phyloP scores from a whole-genome alignment of 1,140 invertebrate genomes.

The Pinna nobilis region DNA sequence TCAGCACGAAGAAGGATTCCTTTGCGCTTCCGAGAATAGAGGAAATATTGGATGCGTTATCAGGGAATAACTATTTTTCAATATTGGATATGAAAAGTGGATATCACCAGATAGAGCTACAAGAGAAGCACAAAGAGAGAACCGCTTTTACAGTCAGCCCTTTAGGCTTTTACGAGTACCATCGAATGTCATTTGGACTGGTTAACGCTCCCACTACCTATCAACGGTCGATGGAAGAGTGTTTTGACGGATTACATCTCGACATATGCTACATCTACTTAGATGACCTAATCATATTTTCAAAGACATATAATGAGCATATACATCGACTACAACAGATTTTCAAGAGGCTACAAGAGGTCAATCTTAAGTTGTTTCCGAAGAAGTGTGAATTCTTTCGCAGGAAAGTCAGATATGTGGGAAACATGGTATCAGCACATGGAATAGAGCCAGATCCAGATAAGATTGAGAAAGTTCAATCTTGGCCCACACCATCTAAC shows the following conservation, averaged over 20 bases:
- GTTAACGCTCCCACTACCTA: slow-evolving; percentile 48
- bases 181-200: slow-evolving; percentile 45
- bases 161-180: slow-evolving; percentile 38
- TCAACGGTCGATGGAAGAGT: slow-evolving; percentile 51
- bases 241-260: slow-evolving; percentile 36
- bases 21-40: slow-evolving; percentile 3
- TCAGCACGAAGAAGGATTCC: background rate
- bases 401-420: slow-evolving; percentile 43
- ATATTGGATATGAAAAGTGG: slow-evolving; percentile 27
- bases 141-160: slow-evolving; percentile 39
- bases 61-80: slow-evolving; percentile 16
- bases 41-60: background rate
- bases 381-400: slow-evolving; percentile 44
- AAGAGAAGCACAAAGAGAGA: slow-evolving; percentile 40
- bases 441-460: slow-evolving; percentile 35
- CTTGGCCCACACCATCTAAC: slow-evolving; percentile 28
- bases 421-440: slow-evolving; percentile 43
- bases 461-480: slow-evolving; percentile 15
- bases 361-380: slow-evolving; percentile 37
- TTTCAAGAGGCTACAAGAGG: slow-evolving; percentile 45
- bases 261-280: slow-evolving; percentile 42
- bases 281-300: slow-evolving; percentile 49
- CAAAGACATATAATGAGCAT: slow-evolving; percentile 29
- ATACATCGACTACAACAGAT: slow-evolving; percentile 47
- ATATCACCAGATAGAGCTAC: slow-evolving; percentile 71